Percentiles rank a stretch among this genome's conserved stretches.
These are phyloP conservation scores for Psephotus haematonotus DNA, from an alignment of 2,113 vertebrate genomes.

Conservation along the genomic window DNA sequence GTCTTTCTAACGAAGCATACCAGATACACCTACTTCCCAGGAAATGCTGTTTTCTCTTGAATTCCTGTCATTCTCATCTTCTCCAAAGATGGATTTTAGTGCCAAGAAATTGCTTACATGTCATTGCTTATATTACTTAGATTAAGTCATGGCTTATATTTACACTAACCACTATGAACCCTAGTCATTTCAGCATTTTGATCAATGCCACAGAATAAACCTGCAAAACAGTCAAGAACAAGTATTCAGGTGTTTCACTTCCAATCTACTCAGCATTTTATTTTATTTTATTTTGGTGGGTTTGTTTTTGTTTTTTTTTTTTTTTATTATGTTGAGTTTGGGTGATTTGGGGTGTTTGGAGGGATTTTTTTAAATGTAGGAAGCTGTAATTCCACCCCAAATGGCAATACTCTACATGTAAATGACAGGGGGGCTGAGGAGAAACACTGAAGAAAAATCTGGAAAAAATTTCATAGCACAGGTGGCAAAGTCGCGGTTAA, in stretches of 20 bases:
- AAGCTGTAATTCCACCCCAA: neutral
- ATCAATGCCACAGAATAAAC: neutral
- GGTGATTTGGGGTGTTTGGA: neutral
- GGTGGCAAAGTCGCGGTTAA: neutral
- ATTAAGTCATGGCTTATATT: neutral
- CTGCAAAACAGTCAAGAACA: neutral
- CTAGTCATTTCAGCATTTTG: neutral
- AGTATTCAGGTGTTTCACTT: neutral
- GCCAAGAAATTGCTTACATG: neutral
- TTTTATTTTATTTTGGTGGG: neutral
- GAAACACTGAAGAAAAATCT: neutral
- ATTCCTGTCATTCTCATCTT: neutral
- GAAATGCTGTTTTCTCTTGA: neutral
- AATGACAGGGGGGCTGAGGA: neutral
- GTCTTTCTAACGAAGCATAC: neutral
- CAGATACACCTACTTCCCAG: neutral
- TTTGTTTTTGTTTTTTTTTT: neutral
- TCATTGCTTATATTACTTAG: neutral
- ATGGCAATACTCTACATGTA: neutral
- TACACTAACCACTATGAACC: neutral
- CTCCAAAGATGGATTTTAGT: neutral
- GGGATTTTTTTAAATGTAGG: neutral
- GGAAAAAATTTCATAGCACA: neutral
- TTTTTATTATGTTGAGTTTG: neutral
- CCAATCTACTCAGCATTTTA: neutral